A percentile compares a stretch with the other conserved stretches of the same genome.
Conservation (phyloP, 2,888 invertebrate genomes). For the Chymomyza amoena region DNA sequence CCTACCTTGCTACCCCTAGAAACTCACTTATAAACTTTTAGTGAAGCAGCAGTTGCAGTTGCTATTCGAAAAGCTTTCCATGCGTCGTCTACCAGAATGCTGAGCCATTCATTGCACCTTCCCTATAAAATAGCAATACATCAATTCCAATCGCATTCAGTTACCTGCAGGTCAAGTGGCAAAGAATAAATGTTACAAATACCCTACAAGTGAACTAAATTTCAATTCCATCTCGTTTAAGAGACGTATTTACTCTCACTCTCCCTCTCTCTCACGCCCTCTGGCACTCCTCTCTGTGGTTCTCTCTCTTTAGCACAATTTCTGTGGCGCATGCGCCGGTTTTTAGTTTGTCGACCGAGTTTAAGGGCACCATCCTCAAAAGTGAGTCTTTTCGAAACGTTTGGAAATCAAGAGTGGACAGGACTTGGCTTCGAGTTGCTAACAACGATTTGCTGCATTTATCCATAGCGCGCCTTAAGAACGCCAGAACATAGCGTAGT, state of each 20-base stretch:
- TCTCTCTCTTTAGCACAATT: slow-evolving; percentile 43
- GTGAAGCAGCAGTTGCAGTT: not conserved
- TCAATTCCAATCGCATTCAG: not conserved
- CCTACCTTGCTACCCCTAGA: not conserved
- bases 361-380: not conserved
- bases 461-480: slow-evolving; percentile 19
- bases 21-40: not conserved
- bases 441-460: slow-evolving; percentile 45
- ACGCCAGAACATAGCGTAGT: not conserved
- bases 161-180: slow-evolving; percentile 58
- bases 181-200: not conserved
- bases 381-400: not conserved
- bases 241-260: too few relatives aligned
- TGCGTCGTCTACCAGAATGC: not conserved
- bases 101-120: not conserved
- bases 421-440: not conserved
- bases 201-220: not conserved
- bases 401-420: not conserved
- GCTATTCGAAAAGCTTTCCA: not conserved
- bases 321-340: slow-evolving; percentile 45
- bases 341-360: not conserved
- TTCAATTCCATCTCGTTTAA: not conserved
- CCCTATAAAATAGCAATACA: not conserved
- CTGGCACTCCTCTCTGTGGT: not conserved
- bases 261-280: slow-evolving; percentile 8